Conservation (phyloP, 2,888 invertebrate species). For the Amblyteles armatorius region DNA sequence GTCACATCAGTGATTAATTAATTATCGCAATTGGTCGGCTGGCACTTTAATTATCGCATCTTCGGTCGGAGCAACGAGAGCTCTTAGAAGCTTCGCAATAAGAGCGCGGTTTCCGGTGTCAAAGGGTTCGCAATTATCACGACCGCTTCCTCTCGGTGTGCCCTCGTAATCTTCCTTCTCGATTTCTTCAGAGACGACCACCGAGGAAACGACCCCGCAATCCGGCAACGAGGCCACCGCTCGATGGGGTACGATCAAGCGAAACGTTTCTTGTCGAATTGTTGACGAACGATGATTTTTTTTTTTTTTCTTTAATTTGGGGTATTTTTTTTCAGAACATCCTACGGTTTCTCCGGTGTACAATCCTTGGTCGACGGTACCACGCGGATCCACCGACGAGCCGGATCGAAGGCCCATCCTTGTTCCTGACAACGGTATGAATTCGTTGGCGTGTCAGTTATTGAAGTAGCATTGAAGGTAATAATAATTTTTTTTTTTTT, state of each 20-base stretch:
- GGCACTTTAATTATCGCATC: slow-evolving; percentile 44
- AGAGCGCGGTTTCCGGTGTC: neutral
- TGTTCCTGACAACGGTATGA: slow-evolving; percentile 48
- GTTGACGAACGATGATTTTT: neutral
- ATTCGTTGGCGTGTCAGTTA: neutral
- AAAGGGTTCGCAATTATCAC: slow-evolving; percentile 27
- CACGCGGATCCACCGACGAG: slow-evolving; percentile 44
- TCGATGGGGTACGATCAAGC: slow-evolving; percentile 35
- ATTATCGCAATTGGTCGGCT: slow-evolving; percentile 65
- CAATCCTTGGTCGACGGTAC: slow-evolving; percentile 39
- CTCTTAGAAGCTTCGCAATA: slow-evolving; percentile 8
- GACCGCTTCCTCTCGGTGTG: slow-evolving; percentile 7
- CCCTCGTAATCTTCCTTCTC: slow-evolving; percentile 11
- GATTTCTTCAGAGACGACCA: slow-evolving; percentile 58
- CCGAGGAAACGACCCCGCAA: slow-evolving; percentile 27
- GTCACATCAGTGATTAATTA: slow-evolving; percentile 62
- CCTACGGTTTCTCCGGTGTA: slow-evolving; percentile 35
- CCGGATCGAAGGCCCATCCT: slow-evolving; percentile 42
- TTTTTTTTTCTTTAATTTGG: neutral
- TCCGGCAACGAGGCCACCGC: neutral
- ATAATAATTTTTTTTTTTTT: slow-evolving; percentile 6
- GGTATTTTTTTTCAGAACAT: slow-evolving; percentile 41
- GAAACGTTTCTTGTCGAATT: neutral
- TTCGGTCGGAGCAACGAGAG: slow-evolving; percentile 15
- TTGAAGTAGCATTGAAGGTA: neutral